Evolutionary conservation across 2,113 vertebrate genomes (phyloP), one percentile per base, ranked within the genome.

Genomic region (Pelmatolapia mariae): DNA sequence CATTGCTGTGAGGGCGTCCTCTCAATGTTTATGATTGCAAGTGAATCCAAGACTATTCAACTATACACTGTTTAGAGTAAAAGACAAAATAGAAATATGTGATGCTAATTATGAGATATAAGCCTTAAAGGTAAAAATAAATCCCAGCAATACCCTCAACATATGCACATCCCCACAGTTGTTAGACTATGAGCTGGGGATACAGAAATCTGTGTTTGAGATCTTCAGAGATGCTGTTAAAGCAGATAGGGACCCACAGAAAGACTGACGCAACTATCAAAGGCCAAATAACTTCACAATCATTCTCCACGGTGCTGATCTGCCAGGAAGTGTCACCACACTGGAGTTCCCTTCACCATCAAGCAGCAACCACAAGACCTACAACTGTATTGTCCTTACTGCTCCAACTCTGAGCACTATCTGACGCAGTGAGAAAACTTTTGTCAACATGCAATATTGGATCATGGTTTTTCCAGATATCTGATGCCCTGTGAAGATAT

Each of bases 401-500:
- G 26, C 26, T 59, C 56, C 13, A 59, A 59, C 26, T 18, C 56
- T 59, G 56, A 59, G 56, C 56, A 31, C 2, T 59, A 59, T 59
- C 5, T 59, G 26, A 16, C 1, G 0, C 15, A 31, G 26, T 59
- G 56, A 29, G 15, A 31, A 4, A 59, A 59, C 26, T 31, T 0
- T 29, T 59, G 56, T 59, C 56, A 61, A 31, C 57, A 31, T 0
- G 0, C 0, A 1, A 18, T 61, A 61, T 6, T 61, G 26, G 57
- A 61, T 61, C 8, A 31, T 18, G 57, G 26, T 18, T 31, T 61
- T 31, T 61, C 57, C 15, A 61, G 26, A 61, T 61, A 33, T 2
- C 29, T 61, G 29, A 61, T 0, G 19, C 1, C 0, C 57, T 1
- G 57, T 61, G 29, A 33, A 61, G 0, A 31, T 61, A 31, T 31